A percentile compares a stretch with the other conserved stretches of the same genome.
phyloP scores from a whole-genome alignment of 2,888 invertebrate genomes.

The Spisula subtruncata region DNA sequence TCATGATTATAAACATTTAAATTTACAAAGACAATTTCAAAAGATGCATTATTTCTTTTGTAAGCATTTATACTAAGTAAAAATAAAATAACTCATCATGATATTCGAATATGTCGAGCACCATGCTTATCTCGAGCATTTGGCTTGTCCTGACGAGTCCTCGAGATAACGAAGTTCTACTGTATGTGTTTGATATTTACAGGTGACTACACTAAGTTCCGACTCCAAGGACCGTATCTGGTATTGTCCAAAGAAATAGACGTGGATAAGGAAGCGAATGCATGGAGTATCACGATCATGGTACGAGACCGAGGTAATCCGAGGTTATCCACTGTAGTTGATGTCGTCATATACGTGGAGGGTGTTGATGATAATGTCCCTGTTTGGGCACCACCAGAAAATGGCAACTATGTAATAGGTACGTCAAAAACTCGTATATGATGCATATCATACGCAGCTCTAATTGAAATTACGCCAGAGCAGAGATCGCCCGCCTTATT shows the following conservation, averaged over 20 bases:
- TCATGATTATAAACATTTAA: too few species aligned
- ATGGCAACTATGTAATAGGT: conserved; percentile 62
- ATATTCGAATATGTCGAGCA: too few species aligned
- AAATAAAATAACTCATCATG: too few species aligned
- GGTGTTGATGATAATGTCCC: conserved; percentile 73
- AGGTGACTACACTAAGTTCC: conserved; percentile 73
- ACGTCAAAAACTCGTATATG: not conserved
- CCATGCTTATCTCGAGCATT: too few species aligned
- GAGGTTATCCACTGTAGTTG: conserved; percentile 57
- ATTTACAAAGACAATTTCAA: too few species aligned
- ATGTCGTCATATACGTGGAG: conserved; percentile 67
- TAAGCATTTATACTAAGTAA: too few species aligned
- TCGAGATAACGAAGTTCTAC: too few species aligned
- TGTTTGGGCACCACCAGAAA: conserved; percentile 66
- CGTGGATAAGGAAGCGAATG: conserved; percentile 67
- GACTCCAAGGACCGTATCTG: conserved; percentile 62
- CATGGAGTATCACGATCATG: conserved; percentile 62
- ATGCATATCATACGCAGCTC: too few species aligned
- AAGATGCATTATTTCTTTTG: too few species aligned
- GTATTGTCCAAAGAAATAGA: conserved; percentile 68
- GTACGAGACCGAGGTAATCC: conserved; percentile 68
- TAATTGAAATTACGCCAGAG: too few species aligned
- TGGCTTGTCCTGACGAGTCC: too few species aligned
- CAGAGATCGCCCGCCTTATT: too few species aligned
- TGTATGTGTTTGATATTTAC: not conserved